Evolutionary conservation across 2,888 invertebrate species (phyloP), one percentile per base, ranked within the genome.

Genomic region (Catocala fraxini): DNA sequence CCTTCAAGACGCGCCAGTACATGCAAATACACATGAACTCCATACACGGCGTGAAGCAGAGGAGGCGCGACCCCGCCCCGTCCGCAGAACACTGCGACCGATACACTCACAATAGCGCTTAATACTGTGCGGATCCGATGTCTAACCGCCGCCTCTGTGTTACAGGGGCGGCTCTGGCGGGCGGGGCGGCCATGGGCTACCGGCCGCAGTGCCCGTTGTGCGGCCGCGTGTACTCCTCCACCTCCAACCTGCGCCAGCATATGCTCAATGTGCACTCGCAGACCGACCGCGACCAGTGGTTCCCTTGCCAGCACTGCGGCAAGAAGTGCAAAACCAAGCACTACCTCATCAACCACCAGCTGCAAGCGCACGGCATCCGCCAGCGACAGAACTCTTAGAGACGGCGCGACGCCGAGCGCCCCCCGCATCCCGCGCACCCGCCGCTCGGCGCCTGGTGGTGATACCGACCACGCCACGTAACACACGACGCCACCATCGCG

Each of bases 261-360:
- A 96, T 96, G 91, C 96, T 96, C 92, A 96, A 96, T 91, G 96
- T 96, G 88, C 96, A 96, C 93, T 95, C 95, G 87, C 95, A 95
- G 90, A 95, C 96, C 80, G 95, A 96, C 83, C 95, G 96, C 83
- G 96, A 96, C 87, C 95, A 96, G 87, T 96, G 96, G 96, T 96
- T 96, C 85, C 95, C 96, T 83, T 96, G 96, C 92, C 95, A 95
- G 87, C 95, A 96, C 85, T 96, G 96, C 94, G 96, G 96, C 84
- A 96, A 96, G 92, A 95, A 95, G 87, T 96, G 96, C 95, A 96
- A 96, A 93, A 96, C 96, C 82, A 96, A 96, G 91, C 96, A 96
- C 91, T 96, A 97, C 89, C 95, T 96, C 85, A 96, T 96, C 94
- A 96, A 96, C 92, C 96, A 96, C 90, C 96, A 96, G 88, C 95